Base-by-base conservation (phyloP, 1,140 invertebrate species). In the Thaumatotibia leucotreta region DNA sequence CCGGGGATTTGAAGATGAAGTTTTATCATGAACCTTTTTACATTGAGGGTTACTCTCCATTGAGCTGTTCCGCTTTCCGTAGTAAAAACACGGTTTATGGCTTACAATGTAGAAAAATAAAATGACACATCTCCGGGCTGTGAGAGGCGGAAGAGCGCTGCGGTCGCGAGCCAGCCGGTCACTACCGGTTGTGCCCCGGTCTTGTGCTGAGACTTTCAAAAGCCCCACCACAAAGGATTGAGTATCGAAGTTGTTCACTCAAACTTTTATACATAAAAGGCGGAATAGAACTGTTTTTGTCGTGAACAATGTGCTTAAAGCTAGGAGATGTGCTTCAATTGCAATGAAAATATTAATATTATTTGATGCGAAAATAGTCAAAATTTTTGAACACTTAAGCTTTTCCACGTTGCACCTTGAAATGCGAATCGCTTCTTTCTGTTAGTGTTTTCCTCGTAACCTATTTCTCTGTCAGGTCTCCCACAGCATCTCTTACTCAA, bases 401-500 rank as follows among this genome's bases (percentile, higher is more conserved):
- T 2, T 4, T 29, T 29, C 6, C 6, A 29, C 2, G 27, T 6
- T 29, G 6, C 2, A 29, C 27, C 2, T 29, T 2, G 27, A 4
- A 97, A 92, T 0, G 95, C 94, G 81, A 95, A 98, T 65, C 97
- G 93, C 83, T 95, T 96, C 66, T 83, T 86, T 64, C 92, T 75
- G 61, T 74, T 68, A 11, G 82, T 73, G 74, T 87, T 74, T 69
- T 89, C 69, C 63, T 80, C 66, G 20, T 75, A 64, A 0, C 71
- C 77, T 66, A 88, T 81, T 83, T 92, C 84, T 68, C 86, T 74
- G 89, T 99, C 97, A 10, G 96, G 95, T 75, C 97, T 86, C 35
- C 97, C 97, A 88, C 97, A 99, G 62, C 98, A 93, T 52, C 94
- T 96, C 69, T 92, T 93, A 67, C 88, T 91, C 93, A 98, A 95